A percentile compares a stretch with the other conserved stretches of the same genome.
Evolutionary conservation across 2,888 invertebrate genomes (phyloP).

Genomic region (Conops quadrifasciatus): DNA sequence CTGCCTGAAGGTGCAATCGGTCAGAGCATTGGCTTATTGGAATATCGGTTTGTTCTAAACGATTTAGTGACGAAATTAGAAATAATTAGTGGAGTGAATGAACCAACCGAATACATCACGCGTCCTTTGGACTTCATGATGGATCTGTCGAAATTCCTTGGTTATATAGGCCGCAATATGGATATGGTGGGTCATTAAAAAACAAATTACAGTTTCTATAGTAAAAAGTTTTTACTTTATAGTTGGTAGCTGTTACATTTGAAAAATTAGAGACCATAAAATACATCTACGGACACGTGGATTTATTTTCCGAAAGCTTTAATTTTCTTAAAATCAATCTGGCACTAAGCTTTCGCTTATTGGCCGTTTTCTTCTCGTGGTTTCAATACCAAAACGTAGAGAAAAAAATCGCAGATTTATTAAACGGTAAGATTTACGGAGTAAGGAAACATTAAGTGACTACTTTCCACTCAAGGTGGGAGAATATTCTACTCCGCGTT

Average conservation of each 20-base stretch:
- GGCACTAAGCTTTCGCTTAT: conserved; percentile 68
- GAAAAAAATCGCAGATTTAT: conserved; percentile 44
- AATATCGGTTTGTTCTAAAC: conserved; percentile 68
- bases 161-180: conserved; percentile 47
- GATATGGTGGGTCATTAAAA: conserved; percentile 37
- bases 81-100: conserved; percentile 57
- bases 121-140: conserved; percentile 58
- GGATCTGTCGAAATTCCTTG: conserved; percentile 53
- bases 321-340: conserved; percentile 68
- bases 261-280: conserved; percentile 67
- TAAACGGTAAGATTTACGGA: conserved; percentile 55
- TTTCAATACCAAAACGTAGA: conserved; percentile 68
- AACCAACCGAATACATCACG: conserved; percentile 54
- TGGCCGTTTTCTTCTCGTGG: conserved; percentile 73
- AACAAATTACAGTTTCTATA: no score
- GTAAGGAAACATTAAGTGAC: no score
- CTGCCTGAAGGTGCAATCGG: conserved; percentile 54
- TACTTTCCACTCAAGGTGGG: no score
- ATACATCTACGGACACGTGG: conserved; percentile 69
- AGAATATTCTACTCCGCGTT: no score
- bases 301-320: conserved; percentile 68
- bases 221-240: neutral
- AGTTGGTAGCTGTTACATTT: conserved; percentile 49
- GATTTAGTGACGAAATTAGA: conserved; percentile 71
- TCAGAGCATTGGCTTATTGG: conserved; percentile 55